Conservation (phyloP, 1,140 invertebrate genomes). For the Lepidotrigona ventralis region DNA sequence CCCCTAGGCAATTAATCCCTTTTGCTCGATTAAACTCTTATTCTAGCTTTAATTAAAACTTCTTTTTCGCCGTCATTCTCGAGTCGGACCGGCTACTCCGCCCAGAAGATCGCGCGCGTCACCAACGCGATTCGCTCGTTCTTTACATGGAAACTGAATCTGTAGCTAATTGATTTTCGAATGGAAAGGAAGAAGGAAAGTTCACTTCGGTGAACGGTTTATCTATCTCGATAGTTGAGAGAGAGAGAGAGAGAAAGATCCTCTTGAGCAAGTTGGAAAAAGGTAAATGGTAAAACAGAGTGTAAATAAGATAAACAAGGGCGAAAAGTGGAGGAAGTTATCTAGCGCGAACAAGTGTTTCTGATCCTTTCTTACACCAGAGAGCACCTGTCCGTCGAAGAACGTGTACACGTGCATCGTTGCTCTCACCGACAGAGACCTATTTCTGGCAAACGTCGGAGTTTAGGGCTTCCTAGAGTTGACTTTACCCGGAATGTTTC, state of each 20-base stretch:
- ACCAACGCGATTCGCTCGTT: constrained; percentile 51
- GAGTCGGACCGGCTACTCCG: constrained; percentile 2
- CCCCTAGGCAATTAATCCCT: constrained; percentile 71
- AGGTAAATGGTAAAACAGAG: constrained; percentile 14
- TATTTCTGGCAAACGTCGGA: constrained; percentile 30
- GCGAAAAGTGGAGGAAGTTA: constrained; percentile 18
- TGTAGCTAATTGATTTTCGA: constrained; percentile 57
- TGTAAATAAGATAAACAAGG: constrained; percentile 49
- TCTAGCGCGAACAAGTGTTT: constrained; percentile 44
- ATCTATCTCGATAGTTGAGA: background rate
- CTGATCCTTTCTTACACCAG: background rate
- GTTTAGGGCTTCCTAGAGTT: constrained; percentile 31
- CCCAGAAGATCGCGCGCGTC: constrained; percentile 57
- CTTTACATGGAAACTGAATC: constrained; percentile 55
- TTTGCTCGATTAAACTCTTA: constrained; percentile 73
- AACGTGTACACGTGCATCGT: background rate
- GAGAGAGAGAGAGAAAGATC: background rate
- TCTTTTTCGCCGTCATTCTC: constrained; percentile 60
- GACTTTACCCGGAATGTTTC: constrained; percentile 41
- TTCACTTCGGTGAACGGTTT: background rate
- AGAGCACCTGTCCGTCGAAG: constrained; percentile 15
- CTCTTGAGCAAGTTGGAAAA: constrained; percentile 25
- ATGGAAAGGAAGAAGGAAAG: constrained; percentile 35
- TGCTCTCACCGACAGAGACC: constrained; percentile 21
- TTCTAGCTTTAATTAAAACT: constrained; percentile 74